Conservation (phyloP, 2,888 invertebrate species). For the Parascotia fuliginaria region DNA sequence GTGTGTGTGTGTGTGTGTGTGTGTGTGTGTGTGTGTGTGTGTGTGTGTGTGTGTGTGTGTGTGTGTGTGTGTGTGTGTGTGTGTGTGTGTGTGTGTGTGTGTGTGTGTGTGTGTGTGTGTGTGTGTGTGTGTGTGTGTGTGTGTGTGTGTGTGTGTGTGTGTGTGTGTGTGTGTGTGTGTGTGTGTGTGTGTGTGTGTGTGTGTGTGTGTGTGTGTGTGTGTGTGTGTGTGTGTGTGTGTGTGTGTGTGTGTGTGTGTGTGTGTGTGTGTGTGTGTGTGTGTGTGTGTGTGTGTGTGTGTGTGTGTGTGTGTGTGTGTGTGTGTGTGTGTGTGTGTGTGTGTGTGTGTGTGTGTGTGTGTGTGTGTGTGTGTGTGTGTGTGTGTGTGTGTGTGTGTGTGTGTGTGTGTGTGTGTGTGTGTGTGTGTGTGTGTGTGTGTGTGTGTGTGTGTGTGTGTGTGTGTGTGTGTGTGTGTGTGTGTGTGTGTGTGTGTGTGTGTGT, state of each 20-base stretch:
- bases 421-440: constrained; percentile 1
- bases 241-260: constrained; percentile 2
- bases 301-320: no score
- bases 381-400: no score
- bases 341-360: constrained; percentile 2
- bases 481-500: constrained; percentile 6
- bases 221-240: constrained; percentile 1
- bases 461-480: constrained; percentile 1
- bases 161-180: constrained; percentile 1
- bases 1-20: constrained; percentile 5
- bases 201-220: constrained; percentile 2
- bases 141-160: constrained; percentile 2
- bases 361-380: constrained; percentile 1
- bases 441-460: no score
- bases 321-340: neutral
- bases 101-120: neutral
- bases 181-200: constrained; percentile 2
- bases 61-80: neutral
- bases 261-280: constrained; percentile 2
- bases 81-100: neutral
- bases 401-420: constrained; percentile 5
- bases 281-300: neutral
- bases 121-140: constrained; percentile 14
- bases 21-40: constrained; percentile 4
- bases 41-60: neutral